Conservation (phyloP, 2,888 invertebrate genomes). For the Heterodera filipjevi region DNA sequence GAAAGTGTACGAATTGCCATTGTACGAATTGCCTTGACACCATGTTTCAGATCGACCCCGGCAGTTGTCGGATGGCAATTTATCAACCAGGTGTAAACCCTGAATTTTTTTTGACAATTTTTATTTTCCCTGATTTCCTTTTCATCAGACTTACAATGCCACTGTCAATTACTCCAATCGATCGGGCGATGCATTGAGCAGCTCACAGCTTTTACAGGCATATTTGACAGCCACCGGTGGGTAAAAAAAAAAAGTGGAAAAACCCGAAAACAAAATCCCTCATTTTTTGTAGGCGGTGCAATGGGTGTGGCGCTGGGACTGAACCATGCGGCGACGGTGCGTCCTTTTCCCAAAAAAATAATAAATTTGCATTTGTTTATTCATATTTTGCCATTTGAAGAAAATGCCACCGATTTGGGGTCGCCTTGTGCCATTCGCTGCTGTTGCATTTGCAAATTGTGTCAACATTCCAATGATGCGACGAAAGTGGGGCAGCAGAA, state of each 20-base stretch:
- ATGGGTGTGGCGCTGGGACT: slow-evolving; percentile 84
- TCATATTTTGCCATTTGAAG: slow-evolving; percentile 66
- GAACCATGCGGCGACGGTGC: slow-evolving; percentile 76
- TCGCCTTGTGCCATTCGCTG: slow-evolving; percentile 89
- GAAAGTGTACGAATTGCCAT: no score
- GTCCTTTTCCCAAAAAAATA: background rate
- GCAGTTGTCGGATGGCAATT: slow-evolving; percentile 97
- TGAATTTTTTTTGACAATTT: no score
- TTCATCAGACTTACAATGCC: background rate
- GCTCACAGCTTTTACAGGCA: background rate
- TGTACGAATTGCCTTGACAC: no score
- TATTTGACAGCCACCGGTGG: background rate
- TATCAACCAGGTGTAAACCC: slow-evolving; percentile 75
- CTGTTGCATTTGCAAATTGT: slow-evolving; percentile 94
- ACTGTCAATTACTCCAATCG: background rate
- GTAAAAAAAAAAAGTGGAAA: background rate
- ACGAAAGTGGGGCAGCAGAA: slow-evolving; percentile 55
- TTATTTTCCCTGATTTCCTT: no score
- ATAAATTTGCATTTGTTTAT: background rate
- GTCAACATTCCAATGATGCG: slow-evolving; percentile 99
- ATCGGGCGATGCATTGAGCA: background rate
- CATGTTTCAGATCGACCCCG: slow-evolving; percentile 83
- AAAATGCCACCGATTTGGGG: slow-evolving; percentile 79
- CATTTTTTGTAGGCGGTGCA: slow-evolving; percentile 77
- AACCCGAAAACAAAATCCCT: no score